Conservation (phyloP, 2,888 invertebrate species). For the Tyria jacobaeae region DNA sequence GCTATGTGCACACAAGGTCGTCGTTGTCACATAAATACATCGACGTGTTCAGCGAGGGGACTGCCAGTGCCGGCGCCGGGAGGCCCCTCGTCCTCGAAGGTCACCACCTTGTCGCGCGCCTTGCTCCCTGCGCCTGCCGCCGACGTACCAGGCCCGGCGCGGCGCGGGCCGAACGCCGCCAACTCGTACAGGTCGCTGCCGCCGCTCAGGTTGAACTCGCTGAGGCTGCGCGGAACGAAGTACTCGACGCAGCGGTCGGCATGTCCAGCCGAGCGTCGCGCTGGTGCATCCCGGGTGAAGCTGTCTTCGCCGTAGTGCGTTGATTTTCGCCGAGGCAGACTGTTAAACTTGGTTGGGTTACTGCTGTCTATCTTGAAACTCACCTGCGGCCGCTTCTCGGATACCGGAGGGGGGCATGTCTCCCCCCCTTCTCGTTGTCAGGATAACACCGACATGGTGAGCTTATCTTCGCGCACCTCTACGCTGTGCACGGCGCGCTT, state of each 20-base stretch:
- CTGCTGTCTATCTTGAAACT: conserved; percentile 73
- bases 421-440: conserved; percentile 84
- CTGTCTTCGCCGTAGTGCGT: conserved; percentile 70
- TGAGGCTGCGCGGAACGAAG: conserved; percentile 93
- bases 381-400: conserved; percentile 68
- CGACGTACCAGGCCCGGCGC: conserved; percentile 58
- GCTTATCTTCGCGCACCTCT: conserved; percentile 82
- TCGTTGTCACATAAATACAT: conserved; percentile 92
- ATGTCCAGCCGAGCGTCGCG: conserved; percentile 87
- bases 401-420: conserved; percentile 63
- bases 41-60: conserved; percentile 89
- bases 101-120: conserved; percentile 90
- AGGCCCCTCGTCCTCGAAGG: conserved; percentile 91
- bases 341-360: conserved; percentile 84
- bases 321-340: conserved; percentile 83
- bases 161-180: conserved; percentile 32
- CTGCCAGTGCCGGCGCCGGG: conserved; percentile 62
- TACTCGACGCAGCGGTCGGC: conserved; percentile 91
- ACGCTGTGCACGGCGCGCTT: conserved; percentile 76
- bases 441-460: conserved; percentile 84
- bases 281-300: conserved; percentile 89
- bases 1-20: conserved; percentile 44
- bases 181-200: conserved; percentile 64
- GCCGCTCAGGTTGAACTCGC: conserved; percentile 92
- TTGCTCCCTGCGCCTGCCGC: conserved; percentile 51